Evolutionary conservation across 2,888 invertebrate species (phyloP).

Genomic region (Tricholauxania praeusta): DNA sequence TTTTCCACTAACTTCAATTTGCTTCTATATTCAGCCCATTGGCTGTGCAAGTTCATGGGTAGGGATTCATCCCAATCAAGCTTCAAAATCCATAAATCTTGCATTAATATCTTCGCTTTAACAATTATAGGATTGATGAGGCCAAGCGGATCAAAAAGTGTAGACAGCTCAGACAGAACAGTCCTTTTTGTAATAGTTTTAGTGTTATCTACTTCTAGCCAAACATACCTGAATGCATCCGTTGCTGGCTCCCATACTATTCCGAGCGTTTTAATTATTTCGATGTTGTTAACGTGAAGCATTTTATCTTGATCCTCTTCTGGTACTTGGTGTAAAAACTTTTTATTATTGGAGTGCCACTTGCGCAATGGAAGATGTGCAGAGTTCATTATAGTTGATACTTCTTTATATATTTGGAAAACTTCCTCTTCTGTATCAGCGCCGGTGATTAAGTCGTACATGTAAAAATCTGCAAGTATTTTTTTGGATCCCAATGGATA

Average conservation of each 20-base stretch:
- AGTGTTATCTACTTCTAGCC: conserved; percentile 9
- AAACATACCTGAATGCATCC: conserved; percentile 35
- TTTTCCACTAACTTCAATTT: too few relatives aligned
- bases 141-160: too few relatives aligned
- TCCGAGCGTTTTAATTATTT: conserved; percentile 39
- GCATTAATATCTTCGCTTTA: too few relatives aligned
- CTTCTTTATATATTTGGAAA: conserved; percentile 26
- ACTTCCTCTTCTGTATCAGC: conserved; percentile 35
- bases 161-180: too few relatives aligned
- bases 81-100: too few relatives aligned
- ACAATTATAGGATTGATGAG: too few relatives aligned
- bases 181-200: conserved; percentile 35
- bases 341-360: too few relatives aligned
- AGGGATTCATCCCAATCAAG: too few relatives aligned
- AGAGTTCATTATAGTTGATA: conserved; percentile 23
- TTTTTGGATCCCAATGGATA: conserved; percentile 15
- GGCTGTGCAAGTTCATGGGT: too few relatives aligned
- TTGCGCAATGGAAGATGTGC: conserved; percentile 30
- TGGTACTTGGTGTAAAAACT: conserved; percentile 27
- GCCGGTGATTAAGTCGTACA: conserved; percentile 39
- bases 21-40: too few relatives aligned
- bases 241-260: conserved; percentile 35
- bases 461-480: conserved; percentile 22
- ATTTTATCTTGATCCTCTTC: conserved; percentile 28
- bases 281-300: conserved; percentile 32